phyloP scores from a whole-genome alignment of 2,113 vertebrate species.

The Phyllopteryx taeniolatus region DNA sequence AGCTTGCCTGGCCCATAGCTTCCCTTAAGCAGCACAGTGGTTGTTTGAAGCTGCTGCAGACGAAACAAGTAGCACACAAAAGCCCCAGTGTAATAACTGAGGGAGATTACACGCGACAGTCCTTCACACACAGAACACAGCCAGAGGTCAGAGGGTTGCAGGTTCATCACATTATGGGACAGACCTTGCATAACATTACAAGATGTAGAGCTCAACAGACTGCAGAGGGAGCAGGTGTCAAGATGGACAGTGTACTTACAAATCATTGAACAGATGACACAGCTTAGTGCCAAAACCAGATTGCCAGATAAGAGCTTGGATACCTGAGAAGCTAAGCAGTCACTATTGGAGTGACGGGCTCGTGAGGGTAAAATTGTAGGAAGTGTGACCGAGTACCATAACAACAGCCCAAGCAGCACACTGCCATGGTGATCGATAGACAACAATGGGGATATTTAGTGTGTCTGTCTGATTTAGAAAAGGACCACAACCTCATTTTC shows the following conservation, averaged over 20 bases:
- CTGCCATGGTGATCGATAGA: slow-evolving; percentile 45
- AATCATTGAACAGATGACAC: slow-evolving; percentile 37
- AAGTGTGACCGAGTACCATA: slow-evolving; percentile 43
- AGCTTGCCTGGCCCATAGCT: slow-evolving; percentile 32
- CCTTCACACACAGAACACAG: slow-evolving; percentile 15
- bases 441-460: slow-evolving; percentile 9
- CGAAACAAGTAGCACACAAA: slow-evolving; percentile 20
- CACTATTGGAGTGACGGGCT: slow-evolving; percentile 8
- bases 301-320: slow-evolving; percentile 13
- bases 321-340: slow-evolving; percentile 34
- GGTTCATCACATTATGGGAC: slow-evolving; percentile 45
- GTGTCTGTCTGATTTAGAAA: neutral
- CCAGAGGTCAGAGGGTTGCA: slow-evolving; percentile 35
- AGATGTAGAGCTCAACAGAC: slow-evolving; percentile 11
- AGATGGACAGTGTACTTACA: slow-evolving; percentile 8
- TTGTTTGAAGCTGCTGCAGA: neutral
- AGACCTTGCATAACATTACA: slow-evolving; percentile 23
- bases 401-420: slow-evolving; percentile 41
- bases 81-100: slow-evolving; percentile 15
- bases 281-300: slow-evolving; percentile 18
- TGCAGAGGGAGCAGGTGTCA: slow-evolving; percentile 28
- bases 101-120: slow-evolving; percentile 34
- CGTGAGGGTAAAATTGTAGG: slow-evolving; percentile 16
- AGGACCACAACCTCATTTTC: neutral
- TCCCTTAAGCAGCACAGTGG: slow-evolving; percentile 26